Base-by-base conservation (phyloP, 1,140 invertebrate species). In the Wiebesia pumilae region DNA sequence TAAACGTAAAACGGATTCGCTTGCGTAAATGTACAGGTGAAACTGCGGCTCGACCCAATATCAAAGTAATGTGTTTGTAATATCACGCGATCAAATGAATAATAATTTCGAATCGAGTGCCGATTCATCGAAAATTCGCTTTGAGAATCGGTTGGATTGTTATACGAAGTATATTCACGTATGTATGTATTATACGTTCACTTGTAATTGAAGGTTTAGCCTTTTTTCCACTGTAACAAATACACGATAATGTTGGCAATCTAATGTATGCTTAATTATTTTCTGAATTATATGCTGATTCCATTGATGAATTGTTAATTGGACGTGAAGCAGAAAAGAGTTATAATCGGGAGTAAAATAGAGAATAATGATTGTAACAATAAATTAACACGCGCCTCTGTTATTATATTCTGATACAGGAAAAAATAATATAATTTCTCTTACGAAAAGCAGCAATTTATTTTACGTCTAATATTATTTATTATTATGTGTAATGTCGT, bases 1-100 rank as follows among this genome's bases (percentile, higher is more conserved):
- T 84, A 83, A 84, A 67, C 77, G 82, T 62, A 75, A 67, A 54
- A 80, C 75, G 73, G 38, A 71, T 67, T 40, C 73, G n/a, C 24
- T 21, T 24, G 24, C 65, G 35, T 6, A 67, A 65, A 81, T 67
- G 62, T 78, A 33, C 84, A 88, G 87, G 33, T 51, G 40, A 19
- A 43, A 24, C 21, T 30, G 10, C 33, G 43, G 33, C 30, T 6
- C 47, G 33, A 33, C 16, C 35, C 33, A 30, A 54, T 83, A 73
- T 73, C 73, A 73, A 1, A 38, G 3, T 1, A 30, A 24, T 9
- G n/a, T 47, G 62, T 81, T 81, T 81, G 62, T 67, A 81, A 81
- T 43, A 43, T 77, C 38, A 30, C 30, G 30, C 30, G 21, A 54
- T n/a, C 21, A 47, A 30, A 71, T 82, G 81, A 43, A 73, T 71